Conservation (phyloP, 2,888 invertebrate genomes). For the Dorcus parallelipipedus region DNA sequence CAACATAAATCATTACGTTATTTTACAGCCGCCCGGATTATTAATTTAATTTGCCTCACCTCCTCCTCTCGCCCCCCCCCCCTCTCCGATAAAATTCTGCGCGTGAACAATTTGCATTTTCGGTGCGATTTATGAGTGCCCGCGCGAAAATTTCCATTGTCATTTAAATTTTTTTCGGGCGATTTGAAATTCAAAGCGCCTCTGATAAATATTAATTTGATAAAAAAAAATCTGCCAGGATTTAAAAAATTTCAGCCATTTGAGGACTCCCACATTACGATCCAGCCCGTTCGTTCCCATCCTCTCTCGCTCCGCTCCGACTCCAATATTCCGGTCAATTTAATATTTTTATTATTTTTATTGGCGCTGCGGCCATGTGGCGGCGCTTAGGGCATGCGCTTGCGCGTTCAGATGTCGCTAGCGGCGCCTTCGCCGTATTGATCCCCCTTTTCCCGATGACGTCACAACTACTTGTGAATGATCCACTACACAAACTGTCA, state of each 20-base stretch:
- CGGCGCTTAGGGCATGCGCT: slow-evolving; percentile 5
- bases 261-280: background rate
- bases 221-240: background rate
- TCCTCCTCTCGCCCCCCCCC: too few relatives aligned
- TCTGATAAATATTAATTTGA: background rate
- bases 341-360: slow-evolving; percentile 2
- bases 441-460: slow-evolving; percentile 36
- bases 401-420: slow-evolving; percentile 13
- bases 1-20: too few relatives aligned
- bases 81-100: too few relatives aligned
- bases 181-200: background rate
- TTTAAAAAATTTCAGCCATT: background rate
- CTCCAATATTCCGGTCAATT: slow-evolving; percentile 1
- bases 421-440: slow-evolving; percentile 32
- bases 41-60: too few relatives aligned
- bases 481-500: slow-evolving; percentile 43
- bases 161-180: background rate
- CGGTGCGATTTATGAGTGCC: too few relatives aligned
- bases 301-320: background rate
- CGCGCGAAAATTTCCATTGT: too few relatives aligned
- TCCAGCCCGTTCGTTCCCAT: background rate
- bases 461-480: slow-evolving; percentile 45
- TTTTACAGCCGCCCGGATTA: too few relatives aligned
- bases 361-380: slow-evolving; percentile 4
- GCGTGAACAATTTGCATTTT: too few relatives aligned